phyloP scores from a whole-genome alignment of 2,888 invertebrate genomes.

The Clunio marinus region DNA sequence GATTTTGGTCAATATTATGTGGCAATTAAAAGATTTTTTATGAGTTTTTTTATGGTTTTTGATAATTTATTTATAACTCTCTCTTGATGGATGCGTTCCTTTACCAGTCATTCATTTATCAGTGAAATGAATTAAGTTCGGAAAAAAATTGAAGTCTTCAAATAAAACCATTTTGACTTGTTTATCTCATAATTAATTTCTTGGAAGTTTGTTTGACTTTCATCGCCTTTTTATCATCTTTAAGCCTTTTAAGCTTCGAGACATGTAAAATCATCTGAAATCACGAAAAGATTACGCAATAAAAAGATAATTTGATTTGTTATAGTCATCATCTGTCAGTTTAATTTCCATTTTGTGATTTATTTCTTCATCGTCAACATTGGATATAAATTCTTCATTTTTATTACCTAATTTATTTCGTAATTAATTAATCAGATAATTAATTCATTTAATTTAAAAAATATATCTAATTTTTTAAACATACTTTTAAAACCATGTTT shows the following conservation, averaged over 20 bases:
- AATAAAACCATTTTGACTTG: too few species aligned
- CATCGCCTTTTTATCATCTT: too few species aligned
- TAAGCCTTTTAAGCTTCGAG: not conserved
- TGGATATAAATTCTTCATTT: conserved; percentile 36
- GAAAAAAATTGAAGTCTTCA: too few species aligned
- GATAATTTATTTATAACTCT: conserved; percentile 18
- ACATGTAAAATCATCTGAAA: not conserved
- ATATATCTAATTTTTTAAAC: conserved; percentile 37
- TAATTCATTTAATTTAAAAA: conserved; percentile 36
- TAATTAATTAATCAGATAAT: conserved; percentile 30
- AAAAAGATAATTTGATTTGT: conserved; percentile 26
- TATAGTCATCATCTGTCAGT: conserved; percentile 22
- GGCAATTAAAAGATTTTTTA: not conserved
- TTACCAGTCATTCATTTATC: too few species aligned
- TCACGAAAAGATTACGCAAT: conserved; percentile 18
- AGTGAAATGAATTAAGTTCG: too few species aligned
- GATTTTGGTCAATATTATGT: conserved; percentile 1
- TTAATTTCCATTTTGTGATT: conserved; percentile 13
- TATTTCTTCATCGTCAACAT: conserved; percentile 26
- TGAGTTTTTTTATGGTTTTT: conserved; percentile 1
- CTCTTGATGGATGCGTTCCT: too few species aligned
- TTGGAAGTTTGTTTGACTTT: too few species aligned
- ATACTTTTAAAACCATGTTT: too few species aligned
- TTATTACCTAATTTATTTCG: conserved; percentile 26
- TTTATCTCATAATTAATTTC: too few species aligned